Evolutionary conservation across 1,140 invertebrate genomes (phyloP).

Genomic region (Brachionus paranguensis): DNA sequence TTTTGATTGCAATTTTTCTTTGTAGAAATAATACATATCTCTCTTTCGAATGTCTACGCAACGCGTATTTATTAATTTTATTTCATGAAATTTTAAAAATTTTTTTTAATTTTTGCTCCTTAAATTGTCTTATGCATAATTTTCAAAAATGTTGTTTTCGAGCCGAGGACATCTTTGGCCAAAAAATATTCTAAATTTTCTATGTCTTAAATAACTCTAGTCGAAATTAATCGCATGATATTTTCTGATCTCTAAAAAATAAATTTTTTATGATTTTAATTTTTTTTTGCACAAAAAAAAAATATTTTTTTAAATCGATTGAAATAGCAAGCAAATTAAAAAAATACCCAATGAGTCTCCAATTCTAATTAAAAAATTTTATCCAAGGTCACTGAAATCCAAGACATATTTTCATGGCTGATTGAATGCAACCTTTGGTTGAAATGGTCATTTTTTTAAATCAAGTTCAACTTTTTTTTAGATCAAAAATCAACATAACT

Average conservation of each 20-base stretch:
- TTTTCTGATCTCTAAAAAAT: background rate
- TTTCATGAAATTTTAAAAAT: background rate
- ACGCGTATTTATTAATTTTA: slow-evolving; percentile 14
- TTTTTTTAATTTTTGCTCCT: slow-evolving; percentile 11
- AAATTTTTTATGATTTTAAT: background rate
- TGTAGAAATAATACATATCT: slow-evolving; percentile 31
- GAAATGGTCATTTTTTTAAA: background rate
- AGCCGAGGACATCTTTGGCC: background rate
- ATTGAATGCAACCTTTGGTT: background rate
- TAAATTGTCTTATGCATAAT: slow-evolving; percentile 24
- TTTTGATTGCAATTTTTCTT: background rate
- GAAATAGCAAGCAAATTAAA: no score
- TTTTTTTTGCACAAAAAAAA: background rate
- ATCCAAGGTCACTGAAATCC: background rate
- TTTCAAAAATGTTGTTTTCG: background rate
- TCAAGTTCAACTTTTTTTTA: background rate
- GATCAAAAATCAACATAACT: no score
- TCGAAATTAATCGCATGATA: no score
- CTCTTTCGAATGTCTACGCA: slow-evolving; percentile 17
- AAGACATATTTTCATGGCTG: background rate
- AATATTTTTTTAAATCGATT: background rate
- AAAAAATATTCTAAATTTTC: background rate
- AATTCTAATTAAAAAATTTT: background rate
- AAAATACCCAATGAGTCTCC: background rate
- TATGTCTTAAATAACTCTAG: no score